Evolutionary conservation across 2,888 invertebrate genomes (phyloP).

Genomic region (Ophion ellenae): DNA sequence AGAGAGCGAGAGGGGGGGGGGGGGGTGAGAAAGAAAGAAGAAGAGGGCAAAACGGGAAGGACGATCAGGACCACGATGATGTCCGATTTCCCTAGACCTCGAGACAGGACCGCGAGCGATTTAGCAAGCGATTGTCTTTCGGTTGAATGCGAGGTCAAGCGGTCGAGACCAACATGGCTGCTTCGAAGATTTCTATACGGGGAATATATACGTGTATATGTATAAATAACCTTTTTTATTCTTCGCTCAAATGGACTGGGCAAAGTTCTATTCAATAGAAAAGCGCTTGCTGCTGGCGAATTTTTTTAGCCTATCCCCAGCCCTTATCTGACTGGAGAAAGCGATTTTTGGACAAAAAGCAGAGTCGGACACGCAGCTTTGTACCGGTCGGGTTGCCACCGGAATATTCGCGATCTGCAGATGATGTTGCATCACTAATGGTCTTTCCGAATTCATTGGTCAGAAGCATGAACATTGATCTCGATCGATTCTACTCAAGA

Average conservation of each 20-base stretch:
- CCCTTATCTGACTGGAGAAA: background rate
- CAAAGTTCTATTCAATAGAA: background rate
- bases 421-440: background rate
- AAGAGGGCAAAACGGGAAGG: conserved; percentile 2
- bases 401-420: background rate
- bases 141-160: conserved; percentile 70
- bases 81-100: conserved; percentile 73
- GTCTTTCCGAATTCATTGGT: background rate
- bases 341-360: background rate
- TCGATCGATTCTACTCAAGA: background rate
- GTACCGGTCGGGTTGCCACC: background rate
- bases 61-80: conserved; percentile 55
- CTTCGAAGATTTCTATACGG: conserved; percentile 28
- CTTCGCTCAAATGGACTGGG: background rate
- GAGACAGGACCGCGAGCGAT: conserved; percentile 65
- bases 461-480: background rate
- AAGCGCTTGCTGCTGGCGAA: background rate
- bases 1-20: background rate
- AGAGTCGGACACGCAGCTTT: background rate
- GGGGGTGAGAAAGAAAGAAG: conserved; percentile 24
- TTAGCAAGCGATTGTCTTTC: conserved; percentile 77
- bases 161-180: conserved; percentile 32
- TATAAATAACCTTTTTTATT: conserved; percentile 14
- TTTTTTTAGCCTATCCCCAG: background rate
- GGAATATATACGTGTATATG: conserved; percentile 17